Conservation (phyloP, 2,797 vertebrate species). For the Okamejei kenojei region DNA sequence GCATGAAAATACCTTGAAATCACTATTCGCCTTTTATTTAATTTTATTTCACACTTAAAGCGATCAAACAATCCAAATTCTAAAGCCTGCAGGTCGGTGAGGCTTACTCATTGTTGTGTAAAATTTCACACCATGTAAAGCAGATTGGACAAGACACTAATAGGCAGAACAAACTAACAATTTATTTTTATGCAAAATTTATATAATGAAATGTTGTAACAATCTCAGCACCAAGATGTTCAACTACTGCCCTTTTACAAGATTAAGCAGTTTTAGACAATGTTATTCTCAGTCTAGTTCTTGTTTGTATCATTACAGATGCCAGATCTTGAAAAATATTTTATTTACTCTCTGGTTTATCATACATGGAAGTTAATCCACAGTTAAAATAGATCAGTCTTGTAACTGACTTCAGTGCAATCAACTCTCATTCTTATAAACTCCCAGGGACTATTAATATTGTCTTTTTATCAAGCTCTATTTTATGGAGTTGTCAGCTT, state of each 20-base stretch:
- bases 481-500: background rate
- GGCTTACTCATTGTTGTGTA: background rate
- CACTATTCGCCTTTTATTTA: background rate
- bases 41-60: background rate
- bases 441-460: background rate
- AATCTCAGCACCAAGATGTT: background rate
- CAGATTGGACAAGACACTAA: background rate
- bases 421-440: constrained; percentile 11
- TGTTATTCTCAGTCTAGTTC: background rate
- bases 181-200: background rate
- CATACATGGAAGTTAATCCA: background rate
- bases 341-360: background rate
- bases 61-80: background rate
- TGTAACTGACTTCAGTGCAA: background rate
- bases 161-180: background rate
- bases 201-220: background rate
- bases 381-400: constrained; percentile 10
- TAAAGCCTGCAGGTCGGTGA: background rate
- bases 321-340: background rate
- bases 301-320: background rate
- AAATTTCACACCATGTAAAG: background rate
- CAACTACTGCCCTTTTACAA: background rate
- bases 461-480: background rate
- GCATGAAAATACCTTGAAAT: too few species aligned
- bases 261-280: background rate